These are phyloP conservation scores for Sebastes fasciatus DNA, from an alignment of 2,113 vertebrate genomes.

Conservation along the genomic window DNA sequence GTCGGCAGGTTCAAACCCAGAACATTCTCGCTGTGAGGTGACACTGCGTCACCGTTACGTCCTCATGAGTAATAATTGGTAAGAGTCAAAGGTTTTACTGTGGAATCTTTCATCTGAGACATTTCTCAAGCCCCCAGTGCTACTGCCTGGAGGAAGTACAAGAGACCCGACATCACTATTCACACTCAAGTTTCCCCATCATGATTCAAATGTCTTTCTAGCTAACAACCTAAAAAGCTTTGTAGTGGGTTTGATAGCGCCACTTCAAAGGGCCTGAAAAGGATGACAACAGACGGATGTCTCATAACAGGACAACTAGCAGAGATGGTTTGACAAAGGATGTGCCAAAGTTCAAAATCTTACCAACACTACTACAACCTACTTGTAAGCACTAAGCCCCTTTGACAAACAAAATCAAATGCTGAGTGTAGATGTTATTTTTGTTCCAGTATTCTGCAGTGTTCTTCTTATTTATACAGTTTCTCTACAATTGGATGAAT, in stretches of 20 bases:
- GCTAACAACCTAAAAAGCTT: neutral
- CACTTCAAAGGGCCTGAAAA: neutral
- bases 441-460: neutral
- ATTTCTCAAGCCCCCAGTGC: neutral
- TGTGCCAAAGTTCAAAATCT: too few species aligned
- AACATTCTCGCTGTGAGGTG: too few species aligned
- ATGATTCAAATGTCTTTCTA: neutral
- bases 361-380: neutral
- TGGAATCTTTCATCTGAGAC: neutral
- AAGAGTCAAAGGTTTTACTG: neutral
- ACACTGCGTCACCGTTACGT: neutral
- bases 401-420: neutral
- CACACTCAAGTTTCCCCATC: neutral
- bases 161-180: neutral
- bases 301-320: slow-evolving; percentile 8
- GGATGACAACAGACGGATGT: neutral
- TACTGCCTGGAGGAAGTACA: neutral
- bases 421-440: neutral
- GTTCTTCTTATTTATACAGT: neutral
- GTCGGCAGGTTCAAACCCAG: neutral
- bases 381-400: neutral
- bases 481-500: neutral
- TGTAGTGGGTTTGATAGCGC: neutral
- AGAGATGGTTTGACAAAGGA: neutral
- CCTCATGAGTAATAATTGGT: neutral